Evolutionary conservation across 2,888 invertebrate genomes (phyloP).

Genomic region (Alcis repandata): DNA sequence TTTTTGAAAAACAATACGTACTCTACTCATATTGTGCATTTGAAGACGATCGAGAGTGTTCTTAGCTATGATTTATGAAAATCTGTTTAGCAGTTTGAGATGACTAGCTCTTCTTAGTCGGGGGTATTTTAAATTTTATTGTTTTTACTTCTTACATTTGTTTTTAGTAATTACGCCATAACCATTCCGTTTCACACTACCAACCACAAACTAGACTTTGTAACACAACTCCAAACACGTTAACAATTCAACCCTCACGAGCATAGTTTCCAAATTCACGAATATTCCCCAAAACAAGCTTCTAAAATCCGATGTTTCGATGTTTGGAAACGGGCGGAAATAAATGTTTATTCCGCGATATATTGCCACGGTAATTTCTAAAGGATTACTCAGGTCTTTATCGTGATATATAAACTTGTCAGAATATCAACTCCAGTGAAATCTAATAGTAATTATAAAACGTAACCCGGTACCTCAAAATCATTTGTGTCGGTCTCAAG

Average conservation of each 20-base stretch:
- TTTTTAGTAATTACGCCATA: background rate
- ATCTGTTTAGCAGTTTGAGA: no score
- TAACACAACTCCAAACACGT: conserved; percentile 15
- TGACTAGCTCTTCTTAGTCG: no score
- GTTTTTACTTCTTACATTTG: background rate
- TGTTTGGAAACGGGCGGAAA: conserved; percentile 17
- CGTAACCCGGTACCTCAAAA: no score
- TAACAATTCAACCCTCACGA: conserved; percentile 22
- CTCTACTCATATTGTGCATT: no score
- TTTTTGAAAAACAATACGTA: no score
- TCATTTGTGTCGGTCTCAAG: no score
- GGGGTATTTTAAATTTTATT: no score
- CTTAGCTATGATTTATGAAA: no score
- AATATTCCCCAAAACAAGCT: conserved; percentile 25
- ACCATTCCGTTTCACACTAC: background rate
- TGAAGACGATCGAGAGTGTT: no score
- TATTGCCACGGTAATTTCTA: conserved; percentile 38
- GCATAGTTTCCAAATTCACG: conserved; percentile 26
- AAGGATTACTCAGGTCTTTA: conserved; percentile 32
- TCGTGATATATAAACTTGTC: conserved; percentile 10
- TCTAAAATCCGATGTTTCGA: conserved; percentile 28
- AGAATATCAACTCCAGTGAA: conserved; percentile 16
- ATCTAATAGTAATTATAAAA: background rate
- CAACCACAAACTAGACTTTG: background rate
- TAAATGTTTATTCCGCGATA: conserved; percentile 32